Evolutionary conservation across 1,140 invertebrate genomes (phyloP), one percentile per base, ranked within the genome.

Genomic region (Aphelinus certus): DNA sequence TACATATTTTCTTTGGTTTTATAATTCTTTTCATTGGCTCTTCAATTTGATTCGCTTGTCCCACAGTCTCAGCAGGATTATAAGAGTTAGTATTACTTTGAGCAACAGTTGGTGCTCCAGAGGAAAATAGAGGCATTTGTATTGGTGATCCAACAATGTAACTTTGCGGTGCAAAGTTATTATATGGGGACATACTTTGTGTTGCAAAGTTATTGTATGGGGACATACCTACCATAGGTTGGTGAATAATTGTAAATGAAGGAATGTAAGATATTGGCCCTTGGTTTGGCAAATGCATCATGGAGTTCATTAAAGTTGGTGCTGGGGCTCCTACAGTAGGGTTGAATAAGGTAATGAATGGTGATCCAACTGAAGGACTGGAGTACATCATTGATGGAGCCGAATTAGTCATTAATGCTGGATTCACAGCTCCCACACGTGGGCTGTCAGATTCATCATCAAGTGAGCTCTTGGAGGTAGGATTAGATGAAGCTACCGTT

Each of bases 1-100:
- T 76, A 9, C 75, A 76, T n/a, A 76, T 60, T 10, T 72, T 72
- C 46, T 76, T 76, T 3, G 46, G 43, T 45, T 62, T 61, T 1
- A 60, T 7, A 49, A 45, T 4, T 26, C 26, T 7, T n/a, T 56
- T 7, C 49, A 49, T 0, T 57, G 53, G 4, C 10, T 45, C 46
- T n/a, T 9, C 53, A 5, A 47, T 46, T 47, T 48, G 60, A 1
- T 46, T 7, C 1, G 4, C 46, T 7, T 58, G 66, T 48, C 5
- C 56, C 3, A 10, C 26, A 26, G 26, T 26, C 26, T 26, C 26
- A 26, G 26, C 26, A 26, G 57, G 3, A 51, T 51, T 58, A 1
- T 6, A 61, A 48, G 64, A 43, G 7, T 26, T 26, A 56, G 4
- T 42, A 9, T 9, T 48, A 45, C 2, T 63, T 6, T 7, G n/a